Percentiles rank a stretch among this genome's conserved stretches.
phyloP scores from a whole-genome alignment of 2,113 vertebrate species.

The Lycaon pictus region DNA sequence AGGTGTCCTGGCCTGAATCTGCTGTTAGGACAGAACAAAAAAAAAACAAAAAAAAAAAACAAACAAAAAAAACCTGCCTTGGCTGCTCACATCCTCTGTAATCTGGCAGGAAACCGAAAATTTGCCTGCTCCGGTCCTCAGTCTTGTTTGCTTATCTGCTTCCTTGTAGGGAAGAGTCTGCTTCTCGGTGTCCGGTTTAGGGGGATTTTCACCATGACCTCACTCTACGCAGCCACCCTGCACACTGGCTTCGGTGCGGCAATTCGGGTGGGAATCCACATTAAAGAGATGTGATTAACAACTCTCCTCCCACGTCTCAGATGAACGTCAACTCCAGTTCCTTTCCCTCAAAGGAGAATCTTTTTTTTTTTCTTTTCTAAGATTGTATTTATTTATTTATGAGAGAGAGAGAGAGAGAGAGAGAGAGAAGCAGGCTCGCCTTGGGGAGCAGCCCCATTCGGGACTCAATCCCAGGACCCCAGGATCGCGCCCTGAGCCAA shows the following conservation, averaged over 20 bases:
- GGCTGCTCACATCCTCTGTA: conserved; percentile 71
- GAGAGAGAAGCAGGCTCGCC: too few species aligned
- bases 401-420: too few species aligned
- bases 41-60: too few species aligned
- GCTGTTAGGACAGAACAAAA: background rate
- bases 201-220: conserved; percentile 78
- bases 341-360: too few species aligned
- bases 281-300: accelerated
- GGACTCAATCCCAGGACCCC: too few species aligned
- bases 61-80: background rate
- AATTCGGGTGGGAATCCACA: background rate
- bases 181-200: conserved; percentile 71
- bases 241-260: background rate
- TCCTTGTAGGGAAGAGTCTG: conserved; percentile 71
- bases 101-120: conserved; percentile 73
- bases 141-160: conserved; percentile 71
- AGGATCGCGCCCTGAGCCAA: too few species aligned
- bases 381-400: too few species aligned
- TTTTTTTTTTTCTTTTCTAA: too few species aligned
- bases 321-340: background rate
- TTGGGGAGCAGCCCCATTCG: too few species aligned
- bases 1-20: conserved; percentile 54
- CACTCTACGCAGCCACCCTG: conserved; percentile 47
- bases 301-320: background rate
- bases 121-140: background rate